Base-by-base conservation (phyloP, 2,797 vertebrate genomes). In the Neoniphon sammara region DNA sequence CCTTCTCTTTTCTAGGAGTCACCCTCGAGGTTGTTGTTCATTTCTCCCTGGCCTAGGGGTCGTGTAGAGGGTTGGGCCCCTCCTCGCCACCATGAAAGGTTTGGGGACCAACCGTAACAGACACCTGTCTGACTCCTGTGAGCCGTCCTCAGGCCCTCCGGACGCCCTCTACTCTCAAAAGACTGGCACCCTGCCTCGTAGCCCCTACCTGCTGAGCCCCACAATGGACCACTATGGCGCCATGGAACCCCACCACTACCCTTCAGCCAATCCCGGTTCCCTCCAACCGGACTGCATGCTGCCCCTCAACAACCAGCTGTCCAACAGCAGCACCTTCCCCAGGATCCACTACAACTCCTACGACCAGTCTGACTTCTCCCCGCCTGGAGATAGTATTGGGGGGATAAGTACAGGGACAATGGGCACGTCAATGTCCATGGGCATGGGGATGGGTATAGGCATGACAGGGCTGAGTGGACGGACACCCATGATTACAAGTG, bases 281-380 rank as follows among this genome's bases (percentile, higher is more conserved):
- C 93, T 97, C 66, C 96, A 96, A 0, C 92, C 95, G 0, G 98
- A 99, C 54, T 97, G 96, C 78, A 94, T 98, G 89, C 94, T 98
- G 69, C 95, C 97, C 0, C 95, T 98, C 83, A 98, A 96, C 94
- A 98, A 96, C 91, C 98, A 98, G 93, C 92, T 98, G 84, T 96
- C 98, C 39, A 97, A 96, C 82, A 99, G 97, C 90, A 97, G 97
- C 91, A 98, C 98, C 64, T 99, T 99, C 80, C 97, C 98, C 21
- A 95, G 97, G 83, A 97, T 99, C 88, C 96, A 99, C 89, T 99
- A 98, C 91, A 98, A 98, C 90, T 97, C 97, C 88, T 99, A 96
- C 0, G 97, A 99, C 85, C 93, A 93, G 78, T 92, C 88, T 0
- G 93, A 94, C 79, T 94, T 91, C 84, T 94, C 94, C 5, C 91